These are phyloP conservation scores for Diadema setosum DNA, from an alignment of 35 echinoderm and acorn worm species.

Conservation along the genomic window DNA sequence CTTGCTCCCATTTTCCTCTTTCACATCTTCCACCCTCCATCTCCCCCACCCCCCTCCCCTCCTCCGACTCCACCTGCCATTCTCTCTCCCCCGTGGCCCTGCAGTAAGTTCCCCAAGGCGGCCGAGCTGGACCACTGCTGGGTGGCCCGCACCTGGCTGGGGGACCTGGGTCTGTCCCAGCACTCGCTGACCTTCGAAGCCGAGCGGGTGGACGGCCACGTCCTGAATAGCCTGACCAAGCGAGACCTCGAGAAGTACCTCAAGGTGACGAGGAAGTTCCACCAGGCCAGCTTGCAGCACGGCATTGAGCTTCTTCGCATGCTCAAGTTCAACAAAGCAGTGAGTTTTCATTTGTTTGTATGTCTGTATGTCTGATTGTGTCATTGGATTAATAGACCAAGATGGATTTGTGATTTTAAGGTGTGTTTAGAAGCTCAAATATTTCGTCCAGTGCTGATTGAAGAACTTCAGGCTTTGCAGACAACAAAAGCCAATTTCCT, in stretches of 20 bases:
- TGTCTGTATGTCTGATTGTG: too few species aligned
- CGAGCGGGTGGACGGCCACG: slow-evolving; percentile 83
- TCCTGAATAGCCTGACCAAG: slow-evolving; percentile 76
- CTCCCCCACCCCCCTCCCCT: too few species aligned
- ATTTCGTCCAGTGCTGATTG: too few species aligned
- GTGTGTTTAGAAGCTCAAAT: too few species aligned
- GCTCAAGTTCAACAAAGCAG: slow-evolving; percentile 89
- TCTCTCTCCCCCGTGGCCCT: neutral
- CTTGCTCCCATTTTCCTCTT: too few species aligned
- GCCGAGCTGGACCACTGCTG: slow-evolving; percentile 87
- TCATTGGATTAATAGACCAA: too few species aligned
- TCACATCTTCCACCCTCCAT: too few species aligned
- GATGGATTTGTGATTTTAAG: too few species aligned
- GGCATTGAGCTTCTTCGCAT: slow-evolving; percentile 84
- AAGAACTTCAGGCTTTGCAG: too few species aligned
- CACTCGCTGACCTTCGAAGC: slow-evolving; percentile 79
- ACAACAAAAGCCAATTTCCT: too few species aligned
- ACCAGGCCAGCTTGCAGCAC: slow-evolving; percentile 87
- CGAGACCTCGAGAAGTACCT: slow-evolving; percentile 96
- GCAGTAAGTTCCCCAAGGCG: slow-evolving; percentile 64
- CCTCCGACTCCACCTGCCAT: too few species aligned
- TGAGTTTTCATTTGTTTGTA: too few species aligned
- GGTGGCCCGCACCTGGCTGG: slow-evolving; percentile 86
- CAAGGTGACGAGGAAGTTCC: slow-evolving; percentile 81
- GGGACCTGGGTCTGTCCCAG: slow-evolving; percentile 64